These are phyloP conservation scores for Luscinia luscinia DNA, from an alignment of 2,797 vertebrate genomes.

Conservation along the genomic window DNA sequence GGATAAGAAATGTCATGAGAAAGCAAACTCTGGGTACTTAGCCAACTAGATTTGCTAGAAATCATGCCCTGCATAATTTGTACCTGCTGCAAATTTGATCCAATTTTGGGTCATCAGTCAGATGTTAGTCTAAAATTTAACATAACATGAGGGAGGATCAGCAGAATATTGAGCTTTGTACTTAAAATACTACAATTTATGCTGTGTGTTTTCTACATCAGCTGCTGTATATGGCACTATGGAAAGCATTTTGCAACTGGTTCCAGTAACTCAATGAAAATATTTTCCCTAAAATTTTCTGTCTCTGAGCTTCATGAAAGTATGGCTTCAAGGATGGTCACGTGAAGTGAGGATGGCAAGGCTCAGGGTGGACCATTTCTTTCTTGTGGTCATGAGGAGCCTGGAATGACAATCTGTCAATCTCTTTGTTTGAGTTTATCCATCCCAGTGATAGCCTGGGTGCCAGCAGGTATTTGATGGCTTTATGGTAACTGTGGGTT, in stretches of 20 bases:
- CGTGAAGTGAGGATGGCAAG: background rate
- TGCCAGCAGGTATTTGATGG: background rate
- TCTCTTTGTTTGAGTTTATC: background rate
- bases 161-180: background rate
- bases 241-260: background rate
- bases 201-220: background rate
- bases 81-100: background rate
- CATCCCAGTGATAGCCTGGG: background rate
- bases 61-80: background rate
- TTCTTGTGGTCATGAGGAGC: background rate
- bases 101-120: background rate
- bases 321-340: background rate
- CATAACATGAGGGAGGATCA: background rate
- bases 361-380: background rate
- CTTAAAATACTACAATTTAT: background rate
- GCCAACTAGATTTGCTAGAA: background rate
- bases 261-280: background rate
- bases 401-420: background rate
- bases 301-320: background rate
- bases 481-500: background rate
- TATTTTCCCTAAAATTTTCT: background rate
- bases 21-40: background rate
- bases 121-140: background rate
- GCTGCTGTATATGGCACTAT: background rate
- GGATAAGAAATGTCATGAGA: background rate